Percentiles rank a stretch among this genome's conserved stretches.
These are phyloP conservation scores for Agelaius phoeniceus DNA, from an alignment of 2,113 vertebrate genomes.

Conservation along the genomic window DNA sequence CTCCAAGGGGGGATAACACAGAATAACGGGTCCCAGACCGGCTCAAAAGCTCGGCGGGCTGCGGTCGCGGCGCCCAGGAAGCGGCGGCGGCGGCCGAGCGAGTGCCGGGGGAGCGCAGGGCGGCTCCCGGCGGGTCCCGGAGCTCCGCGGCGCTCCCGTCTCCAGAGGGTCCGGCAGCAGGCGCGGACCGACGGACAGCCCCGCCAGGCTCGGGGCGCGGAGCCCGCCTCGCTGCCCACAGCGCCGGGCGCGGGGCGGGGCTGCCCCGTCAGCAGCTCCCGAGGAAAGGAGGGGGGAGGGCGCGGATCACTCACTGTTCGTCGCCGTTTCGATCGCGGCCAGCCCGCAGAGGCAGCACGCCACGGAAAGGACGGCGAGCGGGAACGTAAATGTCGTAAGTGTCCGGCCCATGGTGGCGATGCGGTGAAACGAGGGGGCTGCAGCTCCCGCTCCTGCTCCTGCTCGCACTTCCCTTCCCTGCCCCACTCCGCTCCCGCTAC, in stretches of 20 bases:
- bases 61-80: background rate
- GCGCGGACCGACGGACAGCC: background rate
- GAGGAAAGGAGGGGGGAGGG: no score
- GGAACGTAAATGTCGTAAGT: background rate
- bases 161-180: background rate
- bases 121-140: rapidly evolving
- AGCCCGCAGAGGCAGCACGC: background rate
- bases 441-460: background rate
- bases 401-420: background rate
- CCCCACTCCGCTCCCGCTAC: background rate
- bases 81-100: background rate
- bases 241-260: background rate
- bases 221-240: background rate
- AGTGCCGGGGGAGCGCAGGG: background rate
- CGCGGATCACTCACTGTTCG: background rate
- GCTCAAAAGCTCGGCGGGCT: background rate
- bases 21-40: background rate
- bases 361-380: background rate
- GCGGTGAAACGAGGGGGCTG: rapidly evolving
- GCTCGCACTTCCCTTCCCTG: rapidly evolving
- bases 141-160: no score
- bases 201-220: no score
- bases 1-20: no score
- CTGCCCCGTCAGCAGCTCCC: background rate
- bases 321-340: background rate